Conservation (phyloP, 2,797 vertebrate genomes). For the Rousettus madagascariensis region DNA sequence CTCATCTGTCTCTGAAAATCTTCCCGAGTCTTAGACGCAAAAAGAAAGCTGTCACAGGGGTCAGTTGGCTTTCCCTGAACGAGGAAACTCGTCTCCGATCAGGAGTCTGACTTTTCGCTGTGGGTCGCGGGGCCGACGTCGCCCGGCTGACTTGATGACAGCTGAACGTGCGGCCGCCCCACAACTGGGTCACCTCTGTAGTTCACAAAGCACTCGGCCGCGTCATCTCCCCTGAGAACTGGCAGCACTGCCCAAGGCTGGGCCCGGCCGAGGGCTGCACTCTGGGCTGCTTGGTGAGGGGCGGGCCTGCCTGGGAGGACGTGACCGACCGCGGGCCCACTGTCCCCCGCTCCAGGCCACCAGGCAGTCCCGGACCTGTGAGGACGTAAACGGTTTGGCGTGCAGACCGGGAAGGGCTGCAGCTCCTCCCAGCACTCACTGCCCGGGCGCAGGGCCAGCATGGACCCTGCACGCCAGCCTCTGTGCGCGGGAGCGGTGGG, state of each 20-base stretch:
- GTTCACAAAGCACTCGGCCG: too few relatives aligned
- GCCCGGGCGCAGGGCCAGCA: not conserved
- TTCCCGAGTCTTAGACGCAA: accelerated
- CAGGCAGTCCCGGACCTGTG: not conserved
- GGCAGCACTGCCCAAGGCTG: too few relatives aligned
- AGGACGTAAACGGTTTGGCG: not conserved
- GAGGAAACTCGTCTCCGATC: not conserved
- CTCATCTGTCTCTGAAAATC: not conserved
- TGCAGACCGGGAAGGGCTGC: not conserved
- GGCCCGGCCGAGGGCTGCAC: too few relatives aligned
- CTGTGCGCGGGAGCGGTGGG: not conserved
- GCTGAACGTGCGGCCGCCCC: too few relatives aligned
- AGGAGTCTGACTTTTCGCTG: not conserved
- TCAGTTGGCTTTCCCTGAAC: not conserved
- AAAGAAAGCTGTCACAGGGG: not conserved
- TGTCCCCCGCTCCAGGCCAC: too few relatives aligned
- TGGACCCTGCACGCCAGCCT: not conserved
- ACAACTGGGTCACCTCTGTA: too few relatives aligned
- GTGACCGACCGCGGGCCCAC: too few relatives aligned
- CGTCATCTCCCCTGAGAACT: too few relatives aligned
- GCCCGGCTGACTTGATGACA: too few relatives aligned
- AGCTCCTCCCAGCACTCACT: not conserved
- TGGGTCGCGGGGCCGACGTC: not conserved
- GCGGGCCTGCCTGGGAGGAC: too few relatives aligned
- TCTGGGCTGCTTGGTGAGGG: too few relatives aligned